Evolutionary conservation across 2,797 vertebrate genomes (phyloP), one percentile per base, ranked within the genome.

Genomic region (Amphiprion clarkii): DNA sequence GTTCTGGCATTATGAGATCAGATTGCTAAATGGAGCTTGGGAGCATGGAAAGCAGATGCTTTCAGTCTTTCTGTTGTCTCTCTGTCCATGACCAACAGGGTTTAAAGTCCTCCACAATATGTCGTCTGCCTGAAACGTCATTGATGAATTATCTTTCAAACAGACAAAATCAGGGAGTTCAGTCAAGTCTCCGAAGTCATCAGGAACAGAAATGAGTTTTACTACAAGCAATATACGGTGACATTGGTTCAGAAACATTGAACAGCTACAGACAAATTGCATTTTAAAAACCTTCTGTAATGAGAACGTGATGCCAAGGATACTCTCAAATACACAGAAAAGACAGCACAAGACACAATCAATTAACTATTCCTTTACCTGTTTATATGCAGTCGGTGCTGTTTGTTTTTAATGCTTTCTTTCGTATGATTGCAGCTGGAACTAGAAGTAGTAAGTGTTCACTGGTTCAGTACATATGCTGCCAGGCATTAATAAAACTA

Each of bases 111-210:
- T 46, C 66, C 13, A 19, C 51, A 5, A 46, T 10, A 1, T 55
- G 59, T 52, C 44, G 49, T 55, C 40, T 31, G 51, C 36, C 56
- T 51, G 25, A 70, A 77, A 62, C 67, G 54, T 76, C 42, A 49
- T 63, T 79, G 76, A 53, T 67, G 69, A 84, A 85, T 85, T 72
- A 79, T 82, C 42, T 67, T 82, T 60, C 72, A 81, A 80, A 84
- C 71, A 79, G 83, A 76, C n/a, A 0, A 78, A 89, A 76, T 81
- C 69, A 23, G 72, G 71, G 79, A 76, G 55, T 81, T 84, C 40
- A 61, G 72, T 71, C 72, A 83, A 87, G 65, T 74, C 86, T 84
- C 85, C 62, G 61, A 88, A 87, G 82, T 89, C 75, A 85, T 86
- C 79, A 83, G 61, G 61, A 78, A 13, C 70, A 68, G 54, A 85